Base-by-base conservation (phyloP, 1,140 invertebrate genomes). In the Heliconius melpomene region DNA sequence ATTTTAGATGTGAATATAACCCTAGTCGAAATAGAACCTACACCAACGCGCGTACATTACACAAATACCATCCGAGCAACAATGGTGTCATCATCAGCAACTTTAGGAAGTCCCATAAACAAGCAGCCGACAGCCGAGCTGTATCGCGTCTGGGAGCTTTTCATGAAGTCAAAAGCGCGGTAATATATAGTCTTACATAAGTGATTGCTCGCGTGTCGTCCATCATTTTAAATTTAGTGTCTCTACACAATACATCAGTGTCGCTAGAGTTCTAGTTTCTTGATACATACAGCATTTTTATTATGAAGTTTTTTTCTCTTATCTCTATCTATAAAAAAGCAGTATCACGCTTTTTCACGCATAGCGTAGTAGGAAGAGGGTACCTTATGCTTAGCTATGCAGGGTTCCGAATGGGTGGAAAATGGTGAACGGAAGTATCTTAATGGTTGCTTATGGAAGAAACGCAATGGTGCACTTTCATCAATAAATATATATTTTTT, bases 171-270 rank as follows among this genome's bases (percentile, higher is more conserved):
- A 23, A 60, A 60, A 60, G 57, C 57, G 23, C 57, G 57, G n/a
- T 60, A 60, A 60, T 60, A 60, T 60, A 60, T 60, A 11, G 57
- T 60, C 57, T 60, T 60, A 60, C 57, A 60, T 60, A 60, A 60
- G 57, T 60, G 57, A 60, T 26, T 60, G 57, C 57, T n/a, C 57
- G 57, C 57, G n/a, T 26, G 20, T 60, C 57, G 57, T 60, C 3
- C n/a, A 23, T 60, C 57, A 26, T 60, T 60, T 60, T 3, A 23
- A n/a, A 60, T 23, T 26, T 60, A 23, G 57, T 60, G 57, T 60
- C 20, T n/a, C 57, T 60, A 13, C 13, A 16, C 13, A 46, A 6
- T 16, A 46, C 40, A 6, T 46, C 13, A 46, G 40, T 46, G 40
- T 16, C 40, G 40, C 6, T 36, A 36, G 32, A 46, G 13, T 40